Percentiles rank a stretch among this genome's conserved stretches.
Evolutionary conservation across 2,888 invertebrate species (phyloP).

Genomic region (Leptinotarsa peninsularis): DNA sequence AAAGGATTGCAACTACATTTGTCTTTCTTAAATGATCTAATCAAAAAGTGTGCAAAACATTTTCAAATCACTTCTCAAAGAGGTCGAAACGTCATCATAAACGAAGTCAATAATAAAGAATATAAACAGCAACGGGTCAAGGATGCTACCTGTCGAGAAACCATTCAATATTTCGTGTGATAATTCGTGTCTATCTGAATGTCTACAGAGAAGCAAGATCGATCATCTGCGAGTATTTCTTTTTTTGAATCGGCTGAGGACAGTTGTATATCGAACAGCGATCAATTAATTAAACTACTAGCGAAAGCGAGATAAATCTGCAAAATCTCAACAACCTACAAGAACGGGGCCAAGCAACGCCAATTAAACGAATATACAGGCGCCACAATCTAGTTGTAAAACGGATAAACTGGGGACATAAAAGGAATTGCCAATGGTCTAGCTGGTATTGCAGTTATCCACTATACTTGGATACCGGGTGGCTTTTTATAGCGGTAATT

Average conservation of each 20-base stretch:
- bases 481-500: constrained; percentile 1
- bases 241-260: neutral
- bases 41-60: too few species aligned
- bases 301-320: constrained; percentile 23
- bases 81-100: too few species aligned
- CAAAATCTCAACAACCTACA: constrained; percentile 29
- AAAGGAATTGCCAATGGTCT: constrained; percentile 33
- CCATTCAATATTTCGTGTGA: too few species aligned
- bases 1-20: too few species aligned
- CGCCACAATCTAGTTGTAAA: constrained; percentile 36
- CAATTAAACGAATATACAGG: constrained; percentile 33
- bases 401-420: constrained; percentile 18
- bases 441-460: constrained; percentile 19
- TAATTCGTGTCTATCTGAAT: too few species aligned
- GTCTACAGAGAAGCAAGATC: too few species aligned
- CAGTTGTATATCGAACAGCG: neutral
- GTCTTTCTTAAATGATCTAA: too few species aligned
- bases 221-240: neutral
- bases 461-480: constrained; percentile 4
- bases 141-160: too few species aligned
- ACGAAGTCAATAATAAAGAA: too few species aligned
- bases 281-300: constrained; percentile 2
- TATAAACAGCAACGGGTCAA: too few species aligned
- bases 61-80: too few species aligned
- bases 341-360: constrained; percentile 32